These are phyloP conservation scores for Papilio elwesi DNA, from an alignment of 2,888 invertebrate species.

Conservation along the genomic window DNA sequence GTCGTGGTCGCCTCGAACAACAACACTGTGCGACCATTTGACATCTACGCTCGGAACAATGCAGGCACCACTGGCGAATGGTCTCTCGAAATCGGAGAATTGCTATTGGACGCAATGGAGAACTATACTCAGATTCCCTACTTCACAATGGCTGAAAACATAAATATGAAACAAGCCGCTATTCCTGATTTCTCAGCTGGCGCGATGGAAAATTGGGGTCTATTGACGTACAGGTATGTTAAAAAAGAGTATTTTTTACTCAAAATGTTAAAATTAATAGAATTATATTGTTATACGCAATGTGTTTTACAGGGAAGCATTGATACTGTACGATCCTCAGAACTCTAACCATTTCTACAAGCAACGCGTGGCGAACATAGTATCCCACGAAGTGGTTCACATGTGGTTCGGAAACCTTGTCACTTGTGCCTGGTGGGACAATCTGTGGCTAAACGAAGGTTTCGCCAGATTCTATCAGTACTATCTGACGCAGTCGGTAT, in stretches of 20 bases:
- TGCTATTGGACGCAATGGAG: constrained; percentile 81
- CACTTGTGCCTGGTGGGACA: constrained; percentile 90
- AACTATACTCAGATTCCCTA: constrained; percentile 82
- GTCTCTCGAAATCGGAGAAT: constrained; percentile 73
- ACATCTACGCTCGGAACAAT: constrained; percentile 74
- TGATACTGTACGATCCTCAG: constrained; percentile 77
- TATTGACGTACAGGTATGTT: constrained; percentile 88
- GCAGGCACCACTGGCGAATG: constrained; percentile 70
- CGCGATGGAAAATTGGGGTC: constrained; percentile 95
- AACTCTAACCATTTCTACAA: constrained; percentile 83
- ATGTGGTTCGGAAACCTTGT: constrained; percentile 93
- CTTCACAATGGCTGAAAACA: constrained; percentile 76
- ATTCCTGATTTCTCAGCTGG: constrained; percentile 91
- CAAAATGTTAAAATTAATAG: too few relatives aligned
- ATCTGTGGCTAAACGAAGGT: constrained; percentile 88
- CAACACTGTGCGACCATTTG: constrained; percentile 59
- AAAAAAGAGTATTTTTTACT: neutral
- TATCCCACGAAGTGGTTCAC: constrained; percentile 92
- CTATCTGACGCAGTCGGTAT: constrained; percentile 81
- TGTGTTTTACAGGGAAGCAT: constrained; percentile 81
- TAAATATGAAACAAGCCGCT: constrained; percentile 88
- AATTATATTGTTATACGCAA: constrained; percentile 6
- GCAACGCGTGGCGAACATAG: constrained; percentile 86
- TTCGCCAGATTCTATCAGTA: constrained; percentile 90
- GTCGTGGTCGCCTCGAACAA: constrained; percentile 54